These are phyloP conservation scores for Urocynchramus pylzowi DNA, from an alignment of 2,113 vertebrate genomes.

Conservation along the genomic window DNA sequence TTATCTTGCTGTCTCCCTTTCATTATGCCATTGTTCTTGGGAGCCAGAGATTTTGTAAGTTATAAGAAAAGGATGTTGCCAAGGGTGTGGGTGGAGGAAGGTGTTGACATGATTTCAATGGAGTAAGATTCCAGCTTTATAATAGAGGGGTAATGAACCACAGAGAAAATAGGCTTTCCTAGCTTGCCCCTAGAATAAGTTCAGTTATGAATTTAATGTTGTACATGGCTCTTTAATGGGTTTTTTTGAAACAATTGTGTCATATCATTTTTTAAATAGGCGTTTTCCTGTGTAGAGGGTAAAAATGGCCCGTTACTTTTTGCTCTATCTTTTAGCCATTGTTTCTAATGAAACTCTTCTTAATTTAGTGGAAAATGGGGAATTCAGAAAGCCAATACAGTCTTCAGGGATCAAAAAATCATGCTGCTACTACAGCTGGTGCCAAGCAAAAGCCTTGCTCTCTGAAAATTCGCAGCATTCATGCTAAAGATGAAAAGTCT, in stretches of 20 bases:
- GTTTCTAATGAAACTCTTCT: conserved; percentile 31
- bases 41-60: conserved; percentile 47
- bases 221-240: not conserved
- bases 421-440: conserved; percentile 69
- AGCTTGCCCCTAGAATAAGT: not conserved
- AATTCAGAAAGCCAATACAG: conserved; percentile 98
- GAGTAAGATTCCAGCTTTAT: conserved; percentile 27
- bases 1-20: conserved; percentile 62
- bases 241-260: conserved; percentile 5
- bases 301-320: not conserved
- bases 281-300: not conserved
- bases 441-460: conserved; percentile 86
- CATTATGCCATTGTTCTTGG: conserved; percentile 60
- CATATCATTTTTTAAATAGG: not conserved
- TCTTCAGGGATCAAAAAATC: conserved; percentile 84
- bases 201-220: not conserved
- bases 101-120: conserved; percentile 61
- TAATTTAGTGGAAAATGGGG: conserved; percentile 85
- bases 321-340: not conserved
- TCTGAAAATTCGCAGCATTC: conserved; percentile 79
- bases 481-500: conserved; percentile 81
- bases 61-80: conserved; percentile 52
- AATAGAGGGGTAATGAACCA: not conserved
- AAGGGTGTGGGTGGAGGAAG: conserved; percentile 51
- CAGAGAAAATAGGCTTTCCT: conserved; percentile 27